Evolutionary conservation across 1,140 invertebrate genomes (phyloP).

Genomic region (Sipha flava): DNA sequence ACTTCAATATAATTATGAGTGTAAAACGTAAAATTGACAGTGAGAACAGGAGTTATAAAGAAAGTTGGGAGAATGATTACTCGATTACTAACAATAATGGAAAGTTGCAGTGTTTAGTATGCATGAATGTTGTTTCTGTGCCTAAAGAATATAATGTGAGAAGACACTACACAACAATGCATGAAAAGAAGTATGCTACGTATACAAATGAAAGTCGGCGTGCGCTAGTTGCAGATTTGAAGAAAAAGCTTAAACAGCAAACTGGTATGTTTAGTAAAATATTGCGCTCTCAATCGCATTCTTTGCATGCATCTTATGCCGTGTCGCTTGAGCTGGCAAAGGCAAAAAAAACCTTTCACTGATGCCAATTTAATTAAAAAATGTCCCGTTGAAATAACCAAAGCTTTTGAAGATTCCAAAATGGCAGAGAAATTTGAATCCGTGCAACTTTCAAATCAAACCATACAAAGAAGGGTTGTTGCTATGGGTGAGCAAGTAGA

Average conservation of each 20-base stretch:
- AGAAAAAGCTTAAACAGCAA: conserved; percentile 8
- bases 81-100: not conserved
- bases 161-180: not conserved
- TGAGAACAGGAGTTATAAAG: not conserved
- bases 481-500: conserved; percentile 32
- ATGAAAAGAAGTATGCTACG: conserved; percentile 3
- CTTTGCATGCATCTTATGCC: conserved; percentile 6
- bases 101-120: not conserved
- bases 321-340: not conserved
- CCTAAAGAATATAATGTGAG: not conserved
- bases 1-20: not conserved
- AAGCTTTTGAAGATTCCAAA: conserved; percentile 22
- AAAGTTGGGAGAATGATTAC: not conserved
- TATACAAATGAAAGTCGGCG: not conserved
- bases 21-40: not conserved
- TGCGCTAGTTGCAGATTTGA: not conserved
- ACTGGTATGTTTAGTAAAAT: too few species aligned
- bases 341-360: not conserved
- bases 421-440: conserved; percentile 13
- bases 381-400: not conserved
- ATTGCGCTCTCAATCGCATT: too few species aligned
- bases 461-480: not conserved
- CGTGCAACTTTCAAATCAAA: conserved; percentile 4
- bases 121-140: not conserved
- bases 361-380: not conserved